Evolutionary conservation across 2,888 invertebrate genomes (phyloP), one percentile per base, ranked within the genome.

Genomic region (Machimus rusticus): DNA sequence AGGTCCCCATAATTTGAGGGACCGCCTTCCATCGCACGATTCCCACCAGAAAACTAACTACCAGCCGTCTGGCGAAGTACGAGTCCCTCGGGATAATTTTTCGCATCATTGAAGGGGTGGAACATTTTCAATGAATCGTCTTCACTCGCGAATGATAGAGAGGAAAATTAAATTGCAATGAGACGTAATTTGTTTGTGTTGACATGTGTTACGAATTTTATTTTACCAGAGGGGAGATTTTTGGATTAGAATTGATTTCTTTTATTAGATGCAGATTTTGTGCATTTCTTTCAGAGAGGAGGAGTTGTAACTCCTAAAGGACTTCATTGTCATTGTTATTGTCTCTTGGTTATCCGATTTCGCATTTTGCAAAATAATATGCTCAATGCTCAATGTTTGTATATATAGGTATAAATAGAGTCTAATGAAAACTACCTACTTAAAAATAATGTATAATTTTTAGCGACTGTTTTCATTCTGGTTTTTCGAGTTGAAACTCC

Each of bases 161-260:
- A 74, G 81, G 79, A 87, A 89, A 89, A 89, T 88, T 89, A 89
- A 89, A 89, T 90, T 89, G 87, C 89, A 90, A 89, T 89, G 89
- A 90, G 89, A 81, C 89, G 89, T 90, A 90, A 90, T 90, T 90
- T 89, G 89, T 90, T 90, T 90, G 89, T 90, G 89, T 90, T 90
- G 90, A 90, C 89, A 90, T 90, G 90, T 90, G 90, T 90, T 90
- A 90, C 89, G 89, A 89, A 90, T 90, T 89, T 90, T 88, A 14
- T 2, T 5, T 28, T 23, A 1, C 5, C 6, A 23, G 14, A 39
- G 28, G 74, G 37, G n/a, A 66, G 82, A 82, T 82, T 66, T 82
- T 19, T 5, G 82, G 82, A 82, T 82, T 82, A 82, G 16, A 82
- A 31, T 82, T 82, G 82, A 82, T 82, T 82, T 82, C 82, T 57